Evolutionary conservation across 2,797 vertebrate species (phyloP).

Genomic region (Staurois parvus): DNA sequence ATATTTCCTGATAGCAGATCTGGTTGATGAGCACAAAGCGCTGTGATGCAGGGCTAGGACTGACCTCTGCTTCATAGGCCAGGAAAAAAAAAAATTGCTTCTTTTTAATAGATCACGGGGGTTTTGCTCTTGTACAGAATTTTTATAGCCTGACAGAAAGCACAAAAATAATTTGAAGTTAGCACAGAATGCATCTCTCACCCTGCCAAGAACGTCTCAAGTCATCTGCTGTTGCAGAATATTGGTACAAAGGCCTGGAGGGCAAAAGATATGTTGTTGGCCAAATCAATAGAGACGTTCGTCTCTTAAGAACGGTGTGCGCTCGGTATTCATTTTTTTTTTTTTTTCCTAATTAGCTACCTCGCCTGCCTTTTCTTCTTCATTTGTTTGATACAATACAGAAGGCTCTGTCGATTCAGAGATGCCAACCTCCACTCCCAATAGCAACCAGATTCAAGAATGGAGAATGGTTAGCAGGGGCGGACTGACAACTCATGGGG

Average conservation of each 20-base stretch:
- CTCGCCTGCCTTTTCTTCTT: too few species aligned
- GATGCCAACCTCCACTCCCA: too few species aligned
- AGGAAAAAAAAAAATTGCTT: neutral
- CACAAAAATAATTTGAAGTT: neutral
- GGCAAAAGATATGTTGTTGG: neutral
- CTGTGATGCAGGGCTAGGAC: neutral
- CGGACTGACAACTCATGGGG: too few species aligned
- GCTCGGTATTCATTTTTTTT: too few species aligned
- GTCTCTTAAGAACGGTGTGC: neutral
- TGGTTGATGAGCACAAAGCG: neutral
- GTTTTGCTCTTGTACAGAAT: neutral
- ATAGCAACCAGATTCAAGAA: too few species aligned
- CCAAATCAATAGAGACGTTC: neutral
- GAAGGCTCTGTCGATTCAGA: too few species aligned
- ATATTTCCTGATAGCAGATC: neutral
- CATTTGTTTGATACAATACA: too few species aligned
- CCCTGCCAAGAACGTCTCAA: neutral
- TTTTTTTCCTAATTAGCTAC: too few species aligned
- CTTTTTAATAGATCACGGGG: neutral
- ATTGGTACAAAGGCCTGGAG: neutral
- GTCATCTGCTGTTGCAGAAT: neutral
- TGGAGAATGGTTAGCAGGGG: too few species aligned
- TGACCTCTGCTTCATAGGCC: neutral
- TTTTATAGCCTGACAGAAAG: constrained; percentile 8
- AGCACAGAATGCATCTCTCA: neutral